These are phyloP conservation scores for Tapera naevia DNA, from an alignment of 2,797 vertebrate genomes.

Conservation along the genomic window DNA sequence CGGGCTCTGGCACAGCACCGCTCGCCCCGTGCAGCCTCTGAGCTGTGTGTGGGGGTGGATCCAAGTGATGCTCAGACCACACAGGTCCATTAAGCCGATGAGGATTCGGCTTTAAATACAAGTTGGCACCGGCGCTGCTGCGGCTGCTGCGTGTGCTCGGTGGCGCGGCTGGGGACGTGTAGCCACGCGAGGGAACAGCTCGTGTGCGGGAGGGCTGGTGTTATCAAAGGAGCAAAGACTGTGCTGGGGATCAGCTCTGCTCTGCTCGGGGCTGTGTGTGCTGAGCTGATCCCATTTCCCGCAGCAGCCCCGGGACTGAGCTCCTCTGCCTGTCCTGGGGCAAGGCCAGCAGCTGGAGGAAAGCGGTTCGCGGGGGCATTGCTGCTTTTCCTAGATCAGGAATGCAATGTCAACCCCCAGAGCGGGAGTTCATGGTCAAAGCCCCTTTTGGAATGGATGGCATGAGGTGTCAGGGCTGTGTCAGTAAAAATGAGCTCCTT, in stretches of 20 bases:
- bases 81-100: background rate
- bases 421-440: background rate
- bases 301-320: accelerated
- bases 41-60: background rate
- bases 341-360: background rate
- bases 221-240: background rate
- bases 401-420: background rate
- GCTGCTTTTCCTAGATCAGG: background rate
- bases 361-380: accelerated
- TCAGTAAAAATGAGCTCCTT: background rate
- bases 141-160: background rate
- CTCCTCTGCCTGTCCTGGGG: background rate
- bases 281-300: accelerated
- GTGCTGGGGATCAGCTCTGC: background rate
- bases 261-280: accelerated
- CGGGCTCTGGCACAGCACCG: background rate
- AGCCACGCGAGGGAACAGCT: constrained; percentile 36
- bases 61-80: constrained; percentile 13
- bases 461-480: background rate
- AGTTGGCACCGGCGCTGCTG: background rate
- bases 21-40: background rate
- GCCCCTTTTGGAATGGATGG: background rate
- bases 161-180: constrained; percentile 12
- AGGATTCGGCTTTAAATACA: background rate
- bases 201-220: background rate